Evolutionary conservation across 2,888 invertebrate species (phyloP), one percentile per base, ranked within the genome.

Genomic region (Agrochola lychnidis): DNA sequence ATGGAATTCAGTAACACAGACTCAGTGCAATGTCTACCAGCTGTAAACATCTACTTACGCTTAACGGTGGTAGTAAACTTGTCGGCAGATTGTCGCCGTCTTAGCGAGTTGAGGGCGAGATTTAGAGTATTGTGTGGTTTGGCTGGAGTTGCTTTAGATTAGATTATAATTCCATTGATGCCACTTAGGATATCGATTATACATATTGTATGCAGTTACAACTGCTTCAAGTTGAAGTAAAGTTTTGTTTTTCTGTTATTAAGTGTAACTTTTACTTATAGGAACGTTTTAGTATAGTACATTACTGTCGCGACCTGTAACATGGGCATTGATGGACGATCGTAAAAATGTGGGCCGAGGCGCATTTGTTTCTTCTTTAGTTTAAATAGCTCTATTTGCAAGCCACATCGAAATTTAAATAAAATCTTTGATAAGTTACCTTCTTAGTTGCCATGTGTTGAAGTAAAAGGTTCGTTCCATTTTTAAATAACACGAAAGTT

Each of bases 21-120:
- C 85, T 74, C 78, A 73, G 71, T 77, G 78, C 78, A 85, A 84
- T 88, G 88, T 91, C 71, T 88, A 84, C 85, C 83, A 85, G 89
- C 91, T 89, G 85, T 91, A 91, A 91, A 92, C 90, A 91, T 87
- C 83, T 88, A 83, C 88, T 87, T 76, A 82, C 73, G 85, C 83
- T 87, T 83, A 87, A 84, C 81, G 77, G 73, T 75, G 78, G 74
- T 62, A 81, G 81, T 88, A 83, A 87, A 88, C 80, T 87, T 81
- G 84, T 87, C 81, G 81, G 69, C 76, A 82, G 82, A 85, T 88
- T 87, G 84, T 88, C 70, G 79, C 66, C 61, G 75, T 82, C 85
- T 88, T 88, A 86, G 76, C 72, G 69, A 78, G 68, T 81, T 74
- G 36, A 82, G 73, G 73, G 73, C 72, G 78, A 79, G 83, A 84